A percentile compares a stretch with the other conserved stretches of the same genome.
Conservation (phyloP, 2,888 invertebrate genomes). For the Drosophila pseudotakahashii region DNA sequence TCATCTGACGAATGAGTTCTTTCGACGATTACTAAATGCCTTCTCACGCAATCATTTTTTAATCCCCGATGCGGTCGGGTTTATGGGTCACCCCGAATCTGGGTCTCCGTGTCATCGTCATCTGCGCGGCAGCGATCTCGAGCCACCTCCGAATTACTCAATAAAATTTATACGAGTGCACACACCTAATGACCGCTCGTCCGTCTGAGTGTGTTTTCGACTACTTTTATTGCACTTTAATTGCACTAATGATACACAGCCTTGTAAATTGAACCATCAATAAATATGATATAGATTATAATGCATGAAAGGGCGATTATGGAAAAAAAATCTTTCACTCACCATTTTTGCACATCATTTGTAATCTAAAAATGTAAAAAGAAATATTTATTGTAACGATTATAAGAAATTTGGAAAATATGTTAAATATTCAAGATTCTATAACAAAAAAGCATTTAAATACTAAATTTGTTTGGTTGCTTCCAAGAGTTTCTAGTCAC, state of each 20-base stretch:
- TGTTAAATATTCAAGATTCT: too few relatives aligned
- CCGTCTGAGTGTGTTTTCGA: constrained; percentile 15
- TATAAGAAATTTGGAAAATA: neutral
- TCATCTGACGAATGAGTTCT: constrained; percentile 44
- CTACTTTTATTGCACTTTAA: constrained; percentile 76
- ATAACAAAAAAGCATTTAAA: too few relatives aligned
- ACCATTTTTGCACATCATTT: constrained; percentile 21
- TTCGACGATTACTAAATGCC: constrained; percentile 78
- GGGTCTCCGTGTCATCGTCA: constrained; percentile 62
- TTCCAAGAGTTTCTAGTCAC: neutral
- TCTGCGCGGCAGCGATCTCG: constrained; percentile 36
- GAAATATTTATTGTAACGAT: neutral
- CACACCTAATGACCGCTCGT: constrained; percentile 38
- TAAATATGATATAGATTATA: constrained; percentile 54
- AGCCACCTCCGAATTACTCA: constrained; percentile 67
- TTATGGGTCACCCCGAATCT: constrained; percentile 53
- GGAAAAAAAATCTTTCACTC: constrained; percentile 23
- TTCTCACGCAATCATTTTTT: constrained; percentile 81
- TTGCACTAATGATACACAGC: constrained; percentile 75
- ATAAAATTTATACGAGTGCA: constrained; percentile 75
- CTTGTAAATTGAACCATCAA: constrained; percentile 67
- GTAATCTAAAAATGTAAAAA: constrained; percentile 14
- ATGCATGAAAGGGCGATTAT: constrained; percentile 15
- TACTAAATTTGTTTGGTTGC: too few relatives aligned
- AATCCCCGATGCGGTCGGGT: constrained; percentile 68